A percentile compares a stretch with the other conserved stretches of the same genome.
Evolutionary conservation across 2,888 invertebrate genomes (phyloP).

Genomic region (Baronia brevicornis): DNA sequence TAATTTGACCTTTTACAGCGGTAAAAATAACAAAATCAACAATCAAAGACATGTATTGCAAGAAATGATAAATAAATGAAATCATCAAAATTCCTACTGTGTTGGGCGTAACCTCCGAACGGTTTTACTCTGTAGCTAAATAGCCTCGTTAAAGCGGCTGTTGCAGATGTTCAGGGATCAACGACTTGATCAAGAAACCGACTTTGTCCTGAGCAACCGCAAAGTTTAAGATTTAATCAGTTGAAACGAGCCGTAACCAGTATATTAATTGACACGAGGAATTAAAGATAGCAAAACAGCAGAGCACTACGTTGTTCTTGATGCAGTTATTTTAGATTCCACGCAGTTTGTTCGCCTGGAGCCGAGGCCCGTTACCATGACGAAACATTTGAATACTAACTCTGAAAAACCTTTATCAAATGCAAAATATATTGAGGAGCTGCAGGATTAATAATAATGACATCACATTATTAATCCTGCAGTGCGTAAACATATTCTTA

Average conservation of each 20-base stretch:
- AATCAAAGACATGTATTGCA: no score
- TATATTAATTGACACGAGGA: constrained; percentile 43
- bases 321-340: constrained; percentile 37
- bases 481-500: no score
- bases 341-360: constrained; percentile 11
- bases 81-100: no score
- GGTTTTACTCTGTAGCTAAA: no score
- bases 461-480: no score
- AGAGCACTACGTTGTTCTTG: constrained; percentile 29
- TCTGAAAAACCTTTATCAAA: constrained; percentile 1
- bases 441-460: not conserved
- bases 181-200: constrained; percentile 35
- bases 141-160: no score
- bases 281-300: constrained; percentile 45
- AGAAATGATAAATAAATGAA: no score
- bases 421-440: constrained; percentile 6
- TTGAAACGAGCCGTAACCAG: constrained; percentile 36
- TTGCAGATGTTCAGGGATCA: constrained; percentile 27
- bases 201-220: constrained; percentile 40
- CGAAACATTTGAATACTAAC: constrained; percentile 16
- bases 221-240: constrained; percentile 33
- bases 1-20: no score
- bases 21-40: no score
- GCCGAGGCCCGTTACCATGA: constrained; percentile 10
- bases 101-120: no score